These are phyloP conservation scores for Mystacornis crossleyi DNA, from an alignment of 2,113 vertebrate genomes.

Conservation along the genomic window DNA sequence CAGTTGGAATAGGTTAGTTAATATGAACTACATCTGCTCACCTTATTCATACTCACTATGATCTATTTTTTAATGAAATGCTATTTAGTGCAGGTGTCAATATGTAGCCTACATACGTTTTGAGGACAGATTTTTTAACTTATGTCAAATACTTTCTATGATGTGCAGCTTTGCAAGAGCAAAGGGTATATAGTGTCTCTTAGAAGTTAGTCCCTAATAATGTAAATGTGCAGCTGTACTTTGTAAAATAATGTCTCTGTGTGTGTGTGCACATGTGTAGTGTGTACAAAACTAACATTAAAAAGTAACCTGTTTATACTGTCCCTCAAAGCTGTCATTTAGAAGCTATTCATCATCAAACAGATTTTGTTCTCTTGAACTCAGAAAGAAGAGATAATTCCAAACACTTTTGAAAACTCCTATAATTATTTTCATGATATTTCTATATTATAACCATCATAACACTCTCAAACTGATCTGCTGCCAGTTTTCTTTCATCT, in stretches of 20 bases:
- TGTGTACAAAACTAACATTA: not conserved
- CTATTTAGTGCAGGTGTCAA: not conserved
- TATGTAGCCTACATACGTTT: not conserved
- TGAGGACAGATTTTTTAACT: not conserved
- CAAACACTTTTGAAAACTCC: not conserved
- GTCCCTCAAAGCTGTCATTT: not conserved
- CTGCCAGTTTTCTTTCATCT: not conserved
- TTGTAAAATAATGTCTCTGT: not conserved
- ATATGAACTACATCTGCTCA: not conserved
- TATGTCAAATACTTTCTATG: not conserved
- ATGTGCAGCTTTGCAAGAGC: not conserved
- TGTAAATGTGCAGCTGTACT: not conserved
- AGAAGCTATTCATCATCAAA: not conserved
- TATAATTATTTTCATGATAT: not conserved
- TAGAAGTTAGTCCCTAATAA: not conserved
- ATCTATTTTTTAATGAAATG: not conserved
- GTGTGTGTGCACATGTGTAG: not conserved
- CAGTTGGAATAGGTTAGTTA: not conserved
- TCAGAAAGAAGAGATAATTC: not conserved
- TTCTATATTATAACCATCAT: not conserved
- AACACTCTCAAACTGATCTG: not conserved
- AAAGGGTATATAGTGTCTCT: not conserved
- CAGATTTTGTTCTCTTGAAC: not conserved
- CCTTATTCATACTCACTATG: not conserved
- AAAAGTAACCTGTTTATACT: not conserved